Evolutionary conservation across 2,888 invertebrate genomes (phyloP), one percentile per base, ranked within the genome.

Genomic region (Acronicta aceris): DNA sequence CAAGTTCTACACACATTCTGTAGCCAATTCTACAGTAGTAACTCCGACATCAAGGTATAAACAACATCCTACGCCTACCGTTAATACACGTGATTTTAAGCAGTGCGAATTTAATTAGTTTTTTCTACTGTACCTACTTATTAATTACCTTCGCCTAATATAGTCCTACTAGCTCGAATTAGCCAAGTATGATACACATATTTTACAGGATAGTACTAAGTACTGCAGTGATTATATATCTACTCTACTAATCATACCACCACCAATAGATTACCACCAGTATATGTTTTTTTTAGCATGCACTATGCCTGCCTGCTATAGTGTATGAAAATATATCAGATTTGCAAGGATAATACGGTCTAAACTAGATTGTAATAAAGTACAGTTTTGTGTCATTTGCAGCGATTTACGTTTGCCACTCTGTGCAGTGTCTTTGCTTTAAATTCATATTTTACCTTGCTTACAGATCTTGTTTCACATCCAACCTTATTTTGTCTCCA

Each of bases 401-500:
- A 84, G 83, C 81, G 76, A 77, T 82, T 77, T 81, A 84, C 86
- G 70, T 79, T 89, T 87, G 86, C 84, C 89, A 92, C 91, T 86
- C 89, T 81, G 90, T 91, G 92, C 89, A 81, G 79, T 86, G 86
- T 86, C 76, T 21, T 21, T 67, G 55, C 70, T 78, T 82, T 81
- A 81, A 79, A 79, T 76, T 82, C 72, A 82, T 85, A 80, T 85
- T 88, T 93, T 94, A 94, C 94, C 94, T 94, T 89, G 87, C 91
- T 92, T 85, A 91, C 84, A 79, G 93, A 89, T 89, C 92, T 92
- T 85, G 93, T 89, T 84, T 93, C 91, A 88, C 93, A 93, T 87
- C 92, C 94, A 83, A 94, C 88, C 86, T 91, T 93, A 93, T 93
- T 94, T 90, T 92, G 89, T 86, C 93, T 91, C 93, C 94, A 92